Evolutionary conservation across 2,113 vertebrate genomes (phyloP).

Genomic region (Stercorarius parasiticus): DNA sequence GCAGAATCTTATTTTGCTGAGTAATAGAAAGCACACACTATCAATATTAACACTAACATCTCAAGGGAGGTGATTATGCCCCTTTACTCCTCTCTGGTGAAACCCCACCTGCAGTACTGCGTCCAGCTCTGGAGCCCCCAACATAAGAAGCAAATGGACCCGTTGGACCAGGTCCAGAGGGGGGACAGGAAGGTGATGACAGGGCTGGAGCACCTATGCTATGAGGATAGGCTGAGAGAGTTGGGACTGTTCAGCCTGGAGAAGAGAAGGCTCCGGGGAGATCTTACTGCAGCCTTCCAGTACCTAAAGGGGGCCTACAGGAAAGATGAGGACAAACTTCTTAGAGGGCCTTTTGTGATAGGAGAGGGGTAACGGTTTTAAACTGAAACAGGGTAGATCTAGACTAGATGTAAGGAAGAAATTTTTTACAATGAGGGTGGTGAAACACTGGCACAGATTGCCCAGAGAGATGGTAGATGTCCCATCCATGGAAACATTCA

Average conservation of each 20-base stretch:
- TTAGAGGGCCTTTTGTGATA: not conserved
- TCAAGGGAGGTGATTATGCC: not conserved
- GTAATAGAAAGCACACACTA: slow-evolving; percentile 29
- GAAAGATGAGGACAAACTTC: not conserved
- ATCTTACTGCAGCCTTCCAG: not conserved
- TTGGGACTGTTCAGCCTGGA: not conserved
- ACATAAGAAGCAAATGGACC: not conserved
- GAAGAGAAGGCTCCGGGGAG: not conserved
- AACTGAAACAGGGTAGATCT: not conserved
- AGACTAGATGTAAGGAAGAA: not conserved
- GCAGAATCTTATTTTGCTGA: slow-evolving; percentile 39
- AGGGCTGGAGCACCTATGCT: not conserved
- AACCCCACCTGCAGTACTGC: not conserved
- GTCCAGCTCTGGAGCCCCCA: not conserved
- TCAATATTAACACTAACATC: not conserved
- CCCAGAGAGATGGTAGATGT: not conserved
- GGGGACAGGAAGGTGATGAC: not conserved
- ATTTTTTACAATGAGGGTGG: not conserved
- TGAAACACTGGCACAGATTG: not conserved
- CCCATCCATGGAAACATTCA: not conserved
- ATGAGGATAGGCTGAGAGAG: not conserved
- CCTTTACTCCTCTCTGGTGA: not conserved
- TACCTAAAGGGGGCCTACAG: not conserved
- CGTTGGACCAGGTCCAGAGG: not conserved
- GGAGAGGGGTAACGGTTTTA: not conserved